A percentile compares a stretch with the other conserved stretches of the same genome.
phyloP scores from a whole-genome alignment of 2,113 vertebrate species.

The Galemys pyrenaicus region DNA sequence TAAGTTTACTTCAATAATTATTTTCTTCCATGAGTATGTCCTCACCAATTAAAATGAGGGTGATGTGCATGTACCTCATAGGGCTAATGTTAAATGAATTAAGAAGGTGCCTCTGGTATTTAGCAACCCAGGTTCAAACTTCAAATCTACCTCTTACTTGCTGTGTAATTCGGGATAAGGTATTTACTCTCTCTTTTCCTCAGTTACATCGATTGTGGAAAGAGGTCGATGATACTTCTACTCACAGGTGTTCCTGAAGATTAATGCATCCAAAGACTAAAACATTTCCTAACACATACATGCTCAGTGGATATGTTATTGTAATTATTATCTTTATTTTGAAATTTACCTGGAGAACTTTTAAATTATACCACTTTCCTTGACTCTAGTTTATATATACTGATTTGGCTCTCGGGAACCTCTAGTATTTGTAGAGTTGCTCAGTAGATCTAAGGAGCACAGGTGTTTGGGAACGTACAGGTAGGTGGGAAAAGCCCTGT shows the following conservation, averaged over 20 bases:
- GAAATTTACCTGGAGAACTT: not conserved
- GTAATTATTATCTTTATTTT: not conserved
- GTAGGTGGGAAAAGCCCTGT: not conserved
- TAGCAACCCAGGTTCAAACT: not conserved
- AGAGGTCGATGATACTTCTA: not conserved
- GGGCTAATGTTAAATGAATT: not conserved
- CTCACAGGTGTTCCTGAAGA: not conserved
- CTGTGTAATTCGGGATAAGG: not conserved
- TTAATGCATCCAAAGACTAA: not conserved
- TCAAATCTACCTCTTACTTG: not conserved
- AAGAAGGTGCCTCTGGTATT: not conserved
- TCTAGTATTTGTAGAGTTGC: not conserved
- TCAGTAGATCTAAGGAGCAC: not conserved
- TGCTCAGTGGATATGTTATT: not conserved
- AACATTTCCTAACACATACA: not conserved
- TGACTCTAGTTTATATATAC: not conserved
- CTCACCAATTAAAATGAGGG: not conserved
- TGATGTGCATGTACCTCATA: not conserved
- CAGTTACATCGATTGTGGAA: not conserved
- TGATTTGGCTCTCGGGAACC: not conserved
- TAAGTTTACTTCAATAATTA: not conserved
- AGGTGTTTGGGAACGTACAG: not conserved
- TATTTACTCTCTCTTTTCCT: not conserved
- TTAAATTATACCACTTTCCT: not conserved
- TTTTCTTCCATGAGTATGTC: not conserved